A percentile compares a stretch with the other conserved stretches of the same genome.
These are phyloP conservation scores for Bothrops jararaca DNA, from an alignment of 2,113 vertebrate genomes.

Conservation along the genomic window DNA sequence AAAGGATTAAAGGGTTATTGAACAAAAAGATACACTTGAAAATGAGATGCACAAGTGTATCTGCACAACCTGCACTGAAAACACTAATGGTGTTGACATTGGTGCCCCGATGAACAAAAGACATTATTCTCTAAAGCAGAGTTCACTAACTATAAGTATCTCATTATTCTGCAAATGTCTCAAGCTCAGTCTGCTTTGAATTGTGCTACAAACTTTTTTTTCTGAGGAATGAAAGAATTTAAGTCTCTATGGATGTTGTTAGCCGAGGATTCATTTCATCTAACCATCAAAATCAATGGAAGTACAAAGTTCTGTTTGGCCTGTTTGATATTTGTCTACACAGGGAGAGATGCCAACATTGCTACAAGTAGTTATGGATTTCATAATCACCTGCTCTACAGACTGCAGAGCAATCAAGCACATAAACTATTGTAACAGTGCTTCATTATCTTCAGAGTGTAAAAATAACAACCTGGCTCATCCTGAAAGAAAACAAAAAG, in stretches of 20 bases:
- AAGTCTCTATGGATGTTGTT: not conserved
- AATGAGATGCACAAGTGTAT: not conserved
- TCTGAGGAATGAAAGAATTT: not conserved
- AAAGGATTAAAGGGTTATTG: not conserved
- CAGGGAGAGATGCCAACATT: not conserved
- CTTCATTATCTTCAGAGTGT: not conserved
- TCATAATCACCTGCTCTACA: not conserved
- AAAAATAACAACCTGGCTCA: not conserved
- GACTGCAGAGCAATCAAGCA: not conserved
- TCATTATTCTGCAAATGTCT: not conserved
- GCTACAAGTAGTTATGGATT: not conserved
- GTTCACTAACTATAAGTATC: not conserved
- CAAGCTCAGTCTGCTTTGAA: not conserved
- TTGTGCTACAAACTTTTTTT: not conserved
- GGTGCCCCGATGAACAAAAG: not conserved
- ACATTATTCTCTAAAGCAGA: not conserved
- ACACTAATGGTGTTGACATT: not conserved
- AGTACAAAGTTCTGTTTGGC: not conserved
- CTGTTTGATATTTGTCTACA: not conserved
- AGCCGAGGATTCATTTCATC: not conserved
- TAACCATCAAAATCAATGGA: not conserved
- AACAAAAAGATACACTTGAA: not conserved
- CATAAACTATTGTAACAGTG: not conserved
- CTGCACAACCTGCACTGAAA: not conserved
- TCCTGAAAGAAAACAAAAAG: not conserved